Percentiles rank a stretch among this genome's conserved stretches.
Conservation (phyloP, 2,888 invertebrate genomes). For the Kryphioiulus occultus region DNA sequence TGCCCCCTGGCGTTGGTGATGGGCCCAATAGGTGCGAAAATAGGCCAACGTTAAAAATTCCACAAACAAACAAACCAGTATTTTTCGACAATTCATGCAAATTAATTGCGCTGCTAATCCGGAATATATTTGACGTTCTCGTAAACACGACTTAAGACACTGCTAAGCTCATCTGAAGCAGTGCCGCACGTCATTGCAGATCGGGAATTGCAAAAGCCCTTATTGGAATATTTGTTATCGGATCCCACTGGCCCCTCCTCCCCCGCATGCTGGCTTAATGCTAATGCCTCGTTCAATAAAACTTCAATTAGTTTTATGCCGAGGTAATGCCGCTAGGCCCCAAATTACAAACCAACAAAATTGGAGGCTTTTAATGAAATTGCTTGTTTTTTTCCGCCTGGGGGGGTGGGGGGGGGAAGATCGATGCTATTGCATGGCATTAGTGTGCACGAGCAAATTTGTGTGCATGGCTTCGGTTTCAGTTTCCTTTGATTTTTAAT, state of each 20-base stretch:
- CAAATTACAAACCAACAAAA: not conserved
- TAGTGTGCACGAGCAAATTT: not conserved
- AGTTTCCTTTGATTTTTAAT: constrained; percentile 8
- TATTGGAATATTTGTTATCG: not conserved
- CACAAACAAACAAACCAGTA: too few species aligned
- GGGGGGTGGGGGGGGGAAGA: not conserved
- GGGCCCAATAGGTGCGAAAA: too few species aligned
- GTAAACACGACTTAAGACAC: not conserved
- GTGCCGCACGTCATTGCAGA: not conserved
- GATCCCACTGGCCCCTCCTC: not conserved
- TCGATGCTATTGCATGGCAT: constrained; percentile 1
- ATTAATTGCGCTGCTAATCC: too few species aligned
- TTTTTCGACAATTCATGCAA: too few species aligned
- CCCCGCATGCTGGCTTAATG: not conserved
- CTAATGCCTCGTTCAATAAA: not conserved
- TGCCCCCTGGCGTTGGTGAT: too few species aligned
- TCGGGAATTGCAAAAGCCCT: not conserved
- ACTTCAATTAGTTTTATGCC: not conserved
- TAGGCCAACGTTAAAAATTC: too few species aligned
- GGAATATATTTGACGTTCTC: too few species aligned
- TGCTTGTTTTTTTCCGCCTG: not conserved
- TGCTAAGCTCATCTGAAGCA: not conserved
- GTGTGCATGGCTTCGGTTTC: not conserved
- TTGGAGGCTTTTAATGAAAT: constrained; percentile 31
- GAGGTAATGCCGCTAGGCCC: constrained; percentile 17